These are phyloP conservation scores for Stenichneumon culpator DNA, from an alignment of 2,888 invertebrate genomes.

Conservation along the genomic window DNA sequence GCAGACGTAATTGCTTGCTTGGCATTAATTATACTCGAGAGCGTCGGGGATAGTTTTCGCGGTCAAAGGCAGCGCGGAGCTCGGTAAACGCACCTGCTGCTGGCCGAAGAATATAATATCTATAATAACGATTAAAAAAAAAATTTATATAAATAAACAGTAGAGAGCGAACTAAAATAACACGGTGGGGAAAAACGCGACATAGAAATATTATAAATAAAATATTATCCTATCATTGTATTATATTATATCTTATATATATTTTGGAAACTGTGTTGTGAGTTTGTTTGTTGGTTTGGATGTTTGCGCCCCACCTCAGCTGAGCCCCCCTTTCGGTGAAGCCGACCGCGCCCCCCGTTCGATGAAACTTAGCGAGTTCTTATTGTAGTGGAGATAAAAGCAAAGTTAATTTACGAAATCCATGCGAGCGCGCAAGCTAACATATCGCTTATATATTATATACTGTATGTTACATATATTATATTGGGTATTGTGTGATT, in stretches of 20 bases:
- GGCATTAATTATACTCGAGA: slow-evolving; percentile 61
- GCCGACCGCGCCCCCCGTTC: too few species aligned
- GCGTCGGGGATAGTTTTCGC: slow-evolving; percentile 59
- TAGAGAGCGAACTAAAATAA: too few species aligned
- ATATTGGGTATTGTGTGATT: too few species aligned
- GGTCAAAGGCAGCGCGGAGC: slow-evolving; percentile 62
- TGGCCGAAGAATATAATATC: slow-evolving; percentile 20
- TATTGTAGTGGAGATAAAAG: too few species aligned
- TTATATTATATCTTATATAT: too few species aligned
- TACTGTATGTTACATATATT: background rate
- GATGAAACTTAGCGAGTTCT: too few species aligned
- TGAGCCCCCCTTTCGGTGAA: too few species aligned
- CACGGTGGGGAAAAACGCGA: background rate
- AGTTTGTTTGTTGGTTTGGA: background rate
- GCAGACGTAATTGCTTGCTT: slow-evolving; percentile 55
- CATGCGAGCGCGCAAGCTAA: too few species aligned
- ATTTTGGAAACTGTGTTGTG: background rate
- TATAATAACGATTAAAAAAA: slow-evolving; percentile 2
- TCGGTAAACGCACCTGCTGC: slow-evolving; percentile 38
- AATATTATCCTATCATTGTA: too few species aligned
- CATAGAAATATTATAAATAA: background rate
- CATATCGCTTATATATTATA: too few species aligned
- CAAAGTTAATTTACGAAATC: too few species aligned
- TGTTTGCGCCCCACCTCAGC: too few species aligned
- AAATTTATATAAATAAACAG: background rate